phyloP scores from a whole-genome alignment of 2,888 invertebrate genomes.

The Polia nebulosa region DNA sequence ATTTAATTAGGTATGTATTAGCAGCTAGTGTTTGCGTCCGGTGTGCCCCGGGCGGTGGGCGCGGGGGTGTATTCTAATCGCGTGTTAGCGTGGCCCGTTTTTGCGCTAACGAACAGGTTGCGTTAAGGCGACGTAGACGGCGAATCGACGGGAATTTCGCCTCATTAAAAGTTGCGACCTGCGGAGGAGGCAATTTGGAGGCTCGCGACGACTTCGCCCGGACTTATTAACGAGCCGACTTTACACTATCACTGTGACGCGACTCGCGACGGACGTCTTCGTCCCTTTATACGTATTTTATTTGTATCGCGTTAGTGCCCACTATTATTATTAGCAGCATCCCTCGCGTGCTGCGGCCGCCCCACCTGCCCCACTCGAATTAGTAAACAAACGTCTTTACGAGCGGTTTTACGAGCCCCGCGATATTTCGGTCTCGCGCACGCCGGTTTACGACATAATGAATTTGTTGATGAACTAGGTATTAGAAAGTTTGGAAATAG shows the following conservation, averaged over 20 bases:
- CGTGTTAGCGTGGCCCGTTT: conserved; percentile 90
- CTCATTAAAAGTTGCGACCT: conserved; percentile 91
- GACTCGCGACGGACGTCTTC: conserved; percentile 59
- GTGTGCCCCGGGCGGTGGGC: conserved; percentile 78
- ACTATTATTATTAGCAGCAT: conserved; percentile 86
- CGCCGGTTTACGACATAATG: conserved; percentile 91
- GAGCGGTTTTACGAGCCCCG: conserved; percentile 89
- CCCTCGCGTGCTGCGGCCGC: conserved; percentile 81
- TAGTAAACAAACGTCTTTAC: conserved; percentile 91
- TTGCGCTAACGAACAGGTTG: conserved; percentile 91
- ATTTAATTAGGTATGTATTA: conserved; percentile 50
- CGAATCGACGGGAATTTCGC: conserved; percentile 89
- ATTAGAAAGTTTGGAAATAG: conserved; percentile 90
- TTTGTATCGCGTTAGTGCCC: conserved; percentile 66
- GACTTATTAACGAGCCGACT: conserved; percentile 86
- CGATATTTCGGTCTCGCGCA: conserved; percentile 90
- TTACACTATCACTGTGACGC: conserved; percentile 82
- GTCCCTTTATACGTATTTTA: conserved; percentile 67
- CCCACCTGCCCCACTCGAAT: conserved; percentile 90
- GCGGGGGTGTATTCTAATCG: conserved; percentile 89
- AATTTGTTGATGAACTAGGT: conserved; percentile 91
- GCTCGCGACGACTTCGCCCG: conserved; percentile 82
- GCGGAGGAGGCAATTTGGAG: conserved; percentile 89
- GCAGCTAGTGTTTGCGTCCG: conserved; percentile 60
- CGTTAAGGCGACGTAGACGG: conserved; percentile 87